These are phyloP conservation scores for Mesochorus sp. DNA, from an alignment of 2,888 invertebrate genomes.

Conservation along the genomic window DNA sequence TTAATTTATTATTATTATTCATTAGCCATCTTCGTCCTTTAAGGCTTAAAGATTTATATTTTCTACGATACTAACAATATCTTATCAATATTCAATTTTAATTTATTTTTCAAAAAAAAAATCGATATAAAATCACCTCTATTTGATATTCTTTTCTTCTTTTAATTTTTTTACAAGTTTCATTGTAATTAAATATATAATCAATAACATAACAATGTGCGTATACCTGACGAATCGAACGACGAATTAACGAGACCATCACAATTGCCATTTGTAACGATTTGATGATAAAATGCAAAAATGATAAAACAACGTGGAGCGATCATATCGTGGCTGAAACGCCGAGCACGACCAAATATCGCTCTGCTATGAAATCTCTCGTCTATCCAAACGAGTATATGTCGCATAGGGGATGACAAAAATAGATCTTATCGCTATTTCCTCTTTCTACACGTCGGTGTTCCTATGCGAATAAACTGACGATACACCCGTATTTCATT, in stretches of 20 bases:
- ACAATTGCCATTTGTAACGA: conserved; percentile 14
- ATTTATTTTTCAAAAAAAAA: too few species aligned
- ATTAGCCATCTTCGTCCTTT: too few species aligned
- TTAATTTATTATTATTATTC: too few species aligned
- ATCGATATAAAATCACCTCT: too few species aligned
- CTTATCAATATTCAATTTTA: too few species aligned
- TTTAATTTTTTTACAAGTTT: too few species aligned
- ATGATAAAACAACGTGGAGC: conserved; percentile 8
- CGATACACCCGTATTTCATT: too few species aligned
- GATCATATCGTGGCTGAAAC: conserved; percentile 32
- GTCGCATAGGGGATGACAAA: conserved; percentile 17
- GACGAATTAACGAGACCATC: conserved; percentile 12
- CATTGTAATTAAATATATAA: background rate
- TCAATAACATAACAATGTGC: background rate
- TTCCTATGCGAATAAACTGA: background rate
- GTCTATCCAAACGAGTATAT: conserved; percentile 16
- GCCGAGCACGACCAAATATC: background rate
- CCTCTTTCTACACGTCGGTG: too few species aligned
- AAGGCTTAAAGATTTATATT: too few species aligned
- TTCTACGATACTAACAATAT: too few species aligned
- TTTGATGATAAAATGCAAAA: conserved; percentile 4
- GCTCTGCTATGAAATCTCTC: conserved; percentile 16
- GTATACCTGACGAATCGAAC: conserved; percentile 29
- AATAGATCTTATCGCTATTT: conserved; percentile 54
- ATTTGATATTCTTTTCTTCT: too few species aligned